Percentiles rank a stretch among this genome's conserved stretches.
Conservation (phyloP, 2,888 invertebrate genomes). For the Coleophora flavipennella region DNA sequence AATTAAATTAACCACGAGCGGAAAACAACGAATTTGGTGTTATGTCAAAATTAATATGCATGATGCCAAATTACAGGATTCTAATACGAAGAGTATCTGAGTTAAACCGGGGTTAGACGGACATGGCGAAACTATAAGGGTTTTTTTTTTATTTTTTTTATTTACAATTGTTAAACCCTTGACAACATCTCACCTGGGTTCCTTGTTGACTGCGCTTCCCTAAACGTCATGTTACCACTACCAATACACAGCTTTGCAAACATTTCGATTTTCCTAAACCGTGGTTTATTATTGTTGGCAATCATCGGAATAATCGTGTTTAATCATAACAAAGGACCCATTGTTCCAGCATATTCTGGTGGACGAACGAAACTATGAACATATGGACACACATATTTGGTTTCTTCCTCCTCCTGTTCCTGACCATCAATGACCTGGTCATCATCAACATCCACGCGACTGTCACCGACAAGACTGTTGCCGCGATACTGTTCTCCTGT, state of each 20-base stretch:
- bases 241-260: neutral
- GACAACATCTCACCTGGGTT: too few relatives aligned
- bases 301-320: neutral
- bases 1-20: too few relatives aligned
- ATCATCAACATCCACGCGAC: conserved; percentile 86
- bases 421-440: conserved; percentile 88
- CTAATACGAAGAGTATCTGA: too few relatives aligned
- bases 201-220: too few relatives aligned
- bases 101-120: too few relatives aligned
- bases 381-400: conserved; percentile 97
- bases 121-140: too few relatives aligned
- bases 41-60: too few relatives aligned
- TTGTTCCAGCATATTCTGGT: conserved; percentile 88
- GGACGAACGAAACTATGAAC: conserved; percentile 98
- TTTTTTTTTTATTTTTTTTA: too few relatives aligned
- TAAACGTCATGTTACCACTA: too few relatives aligned
- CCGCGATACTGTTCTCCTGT: conserved; percentile 86
- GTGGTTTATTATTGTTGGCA: neutral
- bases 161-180: too few relatives aligned
- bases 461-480: conserved; percentile 86
- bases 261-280: neutral
- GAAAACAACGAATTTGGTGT: too few relatives aligned
- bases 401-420: conserved; percentile 84
- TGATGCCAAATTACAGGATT: too few relatives aligned
- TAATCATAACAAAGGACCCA: conserved; percentile 5